Base-by-base conservation (phyloP, 2,888 invertebrate species). In the Anoncus sp. region DNA sequence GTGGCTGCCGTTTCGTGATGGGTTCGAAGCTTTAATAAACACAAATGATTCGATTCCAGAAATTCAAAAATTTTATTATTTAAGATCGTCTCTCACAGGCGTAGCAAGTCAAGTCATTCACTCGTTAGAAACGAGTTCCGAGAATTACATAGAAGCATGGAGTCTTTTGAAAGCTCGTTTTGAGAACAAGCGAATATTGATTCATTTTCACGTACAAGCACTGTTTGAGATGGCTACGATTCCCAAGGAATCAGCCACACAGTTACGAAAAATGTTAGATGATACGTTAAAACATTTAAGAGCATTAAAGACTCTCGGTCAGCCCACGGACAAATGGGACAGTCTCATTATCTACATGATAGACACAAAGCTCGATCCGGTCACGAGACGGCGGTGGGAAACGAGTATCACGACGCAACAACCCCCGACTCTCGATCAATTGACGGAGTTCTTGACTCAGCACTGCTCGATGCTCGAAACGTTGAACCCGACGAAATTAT, bases 1-100 rank as follows among this genome's bases (percentile, higher is more conserved):
- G 3, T 83, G 80, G 82, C 51, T 74, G 3, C n/a, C 66, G 24
- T 83, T 83, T 45, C 66, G 65, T 16, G 76, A 82, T 20, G 75
- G 75, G 12, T 81, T 83, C 60, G 2, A 75, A 2, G 71, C 77
- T 0, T 40, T 82, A 3, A 79, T 83, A 16, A 77, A 83, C 55
- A 47, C 66, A 3, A 80, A 75, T 22, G 16, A 16, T 9, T 20
- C 18, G 18, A 27, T 83, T 27, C 43, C 76, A 20, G 63, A 73
- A 12, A 73, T 83, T 49, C 77, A 82, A 20, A 83, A 81, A 67
- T 79, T 82, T 47, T 71, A 81, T 60, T 82, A 83, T 65, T 69
- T 82, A 38, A 71, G 72, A 51, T 79, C 75, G 10, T 55, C 76
- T n/a, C 62, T 83, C n/a, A 53, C 63, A n/a, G 77, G 75, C 27